phyloP scores from a whole-genome alignment of 2,888 invertebrate species.

The Cerastis rubricosa region DNA sequence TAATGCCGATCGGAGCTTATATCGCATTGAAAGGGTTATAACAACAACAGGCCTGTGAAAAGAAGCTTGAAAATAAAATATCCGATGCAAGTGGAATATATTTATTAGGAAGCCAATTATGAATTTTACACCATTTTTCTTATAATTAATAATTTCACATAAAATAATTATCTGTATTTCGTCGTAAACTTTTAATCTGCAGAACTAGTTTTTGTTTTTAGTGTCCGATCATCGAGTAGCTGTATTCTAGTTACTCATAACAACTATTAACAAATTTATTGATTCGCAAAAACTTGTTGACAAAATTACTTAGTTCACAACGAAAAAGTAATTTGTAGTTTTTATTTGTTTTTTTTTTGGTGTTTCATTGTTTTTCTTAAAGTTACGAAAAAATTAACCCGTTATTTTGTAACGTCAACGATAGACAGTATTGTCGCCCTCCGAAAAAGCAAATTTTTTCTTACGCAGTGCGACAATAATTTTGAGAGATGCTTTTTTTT shows the following conservation, averaged over 20 bases:
- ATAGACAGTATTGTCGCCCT: not conserved
- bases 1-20: no score
- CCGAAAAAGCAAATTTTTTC: no score
- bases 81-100: not conserved
- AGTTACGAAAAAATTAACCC: not conserved
- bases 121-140: not conserved
- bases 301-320: no score
- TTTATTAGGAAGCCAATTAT: slow-evolving; percentile 6
- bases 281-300: not conserved
- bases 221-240: not conserved
- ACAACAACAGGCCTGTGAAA: not conserved
- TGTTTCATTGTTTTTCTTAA: no score
- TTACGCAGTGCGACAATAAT: not conserved
- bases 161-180: not conserved
- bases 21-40: no score
- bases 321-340: not conserved
- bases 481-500: not conserved
- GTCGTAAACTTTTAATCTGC: not conserved
- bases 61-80: not conserved
- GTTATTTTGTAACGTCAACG: not conserved
- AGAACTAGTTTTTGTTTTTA: not conserved
- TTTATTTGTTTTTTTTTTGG: not conserved
- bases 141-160: not conserved
- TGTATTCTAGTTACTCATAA: not conserved
- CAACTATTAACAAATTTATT: not conserved